Evolutionary conservation across 2,113 vertebrate genomes (phyloP), one percentile per base, ranked within the genome.

Genomic region (Lates calcarifer): DNA sequence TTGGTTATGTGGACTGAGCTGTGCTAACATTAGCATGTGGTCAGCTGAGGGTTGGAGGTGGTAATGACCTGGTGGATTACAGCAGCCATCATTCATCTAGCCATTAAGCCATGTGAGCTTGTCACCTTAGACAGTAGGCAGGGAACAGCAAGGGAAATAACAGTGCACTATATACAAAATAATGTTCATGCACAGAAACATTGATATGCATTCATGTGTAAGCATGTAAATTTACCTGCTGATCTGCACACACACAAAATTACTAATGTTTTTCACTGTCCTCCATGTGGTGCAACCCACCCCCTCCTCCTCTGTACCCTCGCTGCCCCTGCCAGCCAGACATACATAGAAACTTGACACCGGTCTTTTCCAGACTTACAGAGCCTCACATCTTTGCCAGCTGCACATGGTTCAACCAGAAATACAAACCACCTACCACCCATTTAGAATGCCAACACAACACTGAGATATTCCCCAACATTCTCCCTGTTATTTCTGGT

Each of bases 61-160:
- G 79, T 92, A 92, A 94, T 89, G 92, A 92, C 81, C 92, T 76
- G 63, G 31, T 45, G 65, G 71, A 90, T 94, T 90, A 90, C 79
- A 75, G 70, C 76, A 58, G 80, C 67, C 87, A 85, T 93, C 92
- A 86, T 67, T 93, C 92, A 93, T 87, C 77, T 26, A 79, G 75
- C 74, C 82, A 90, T 91, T 92, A 88, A 89, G 71, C 78, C 74
- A 15, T 37, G 69, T 12, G 75, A 57, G 71, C 89, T 93, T 69
- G 81, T 90, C 86, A 86, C 72, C 80, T 45, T 51, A n/a, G 71
- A 81, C 62, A 41, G 68, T 58, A 60, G 49, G 82, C 78, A 69
- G 75, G 79, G 49, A 79, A n/a, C 26, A 70, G 53, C 79, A 53
- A 43, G 43, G 37, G 81, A 79, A 57, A 78, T 28, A 74, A 58